A percentile compares a stretch with the other conserved stretches of the same genome.
Evolutionary conservation across 2,888 invertebrate species (phyloP).

Genomic region (Argyra leucocephala): DNA sequence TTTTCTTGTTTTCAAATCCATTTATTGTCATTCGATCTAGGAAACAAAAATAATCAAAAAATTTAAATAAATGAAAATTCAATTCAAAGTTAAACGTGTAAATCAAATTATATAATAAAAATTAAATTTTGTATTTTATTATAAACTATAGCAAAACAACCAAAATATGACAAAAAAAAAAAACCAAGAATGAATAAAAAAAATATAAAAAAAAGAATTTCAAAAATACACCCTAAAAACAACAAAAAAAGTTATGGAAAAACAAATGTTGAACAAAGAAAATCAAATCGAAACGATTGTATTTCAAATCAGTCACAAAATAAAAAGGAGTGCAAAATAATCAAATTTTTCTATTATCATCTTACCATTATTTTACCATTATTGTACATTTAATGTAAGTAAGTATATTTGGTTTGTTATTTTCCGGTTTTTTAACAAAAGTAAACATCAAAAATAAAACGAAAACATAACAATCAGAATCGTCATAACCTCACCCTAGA

Average conservation of each 20-base stretch:
- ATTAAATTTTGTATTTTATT: too few relatives aligned
- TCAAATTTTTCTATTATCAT: constrained; percentile 6
- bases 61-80: too few relatives aligned
- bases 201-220: too few relatives aligned
- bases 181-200: too few relatives aligned
- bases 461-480: not conserved
- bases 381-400: not conserved
- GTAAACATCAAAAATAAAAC: not conserved
- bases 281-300: not conserved
- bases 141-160: too few relatives aligned
- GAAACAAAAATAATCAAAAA: too few relatives aligned
- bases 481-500: not conserved
- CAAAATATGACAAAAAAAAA: too few relatives aligned
- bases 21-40: too few relatives aligned
- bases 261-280: not conserved
- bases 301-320: not conserved
- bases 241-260: not conserved
- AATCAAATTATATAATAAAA: too few relatives aligned
- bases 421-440: constrained; percentile 4
- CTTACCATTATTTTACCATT: constrained; percentile 6
- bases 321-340: not conserved
- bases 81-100: too few relatives aligned
- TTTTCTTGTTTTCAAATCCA: too few relatives aligned
- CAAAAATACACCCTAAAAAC: not conserved
- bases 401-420: not conserved